Evolutionary conservation across 2,797 vertebrate genomes (phyloP), one percentile per base, ranked within the genome.

Genomic region (Cynodonichthys magdalenae): DNA sequence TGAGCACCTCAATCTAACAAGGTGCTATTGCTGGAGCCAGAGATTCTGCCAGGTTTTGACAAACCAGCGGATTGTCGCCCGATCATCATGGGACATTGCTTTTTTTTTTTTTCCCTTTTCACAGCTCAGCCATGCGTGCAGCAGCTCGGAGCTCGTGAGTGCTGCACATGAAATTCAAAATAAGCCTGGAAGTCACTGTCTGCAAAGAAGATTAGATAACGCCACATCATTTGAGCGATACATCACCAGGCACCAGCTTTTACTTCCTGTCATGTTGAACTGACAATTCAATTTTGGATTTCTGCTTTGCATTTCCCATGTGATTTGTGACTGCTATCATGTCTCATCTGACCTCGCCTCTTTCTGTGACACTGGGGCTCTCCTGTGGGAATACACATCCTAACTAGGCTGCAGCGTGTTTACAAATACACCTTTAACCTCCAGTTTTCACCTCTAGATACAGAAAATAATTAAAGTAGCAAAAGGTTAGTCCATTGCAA

Each of bases 1-100:
- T 99, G 96, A 98, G 96, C 95, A 95, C 95, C 95, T 96, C 96
- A 96, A 95, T 97, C 96, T 98, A 97, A 98, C 96, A 97, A 99
- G 96, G 95, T 96, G 85, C 89, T 90, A 89, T 87, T 90, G 89
- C 90, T 62, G 75, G 83, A 95, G 95, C 92, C 92, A 86, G 93
- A 92, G 94, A 95, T 94, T 96, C 95, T 96, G 95, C 93, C 94
- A 95, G 93, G 91, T 89, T 93, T 94, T 94, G 92, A 93, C 74
- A 90, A 95, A 95, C 95, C 85, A 79, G 91, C 90, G 95, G 95
- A 96, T 96, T 95, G 89, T 93, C 93, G 93, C 93, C 89, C 39
- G 90, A 95, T 96, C 95, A 97, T 97, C 95, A 96, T 92, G 91
- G 95, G 93, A 94, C 92, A 91, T 91, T 93, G 92, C 79, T 48